These are phyloP conservation scores for Anneissia japonica DNA, from an alignment of 35 echinoderm and acorn worm genomes.

Conservation along the genomic window DNA sequence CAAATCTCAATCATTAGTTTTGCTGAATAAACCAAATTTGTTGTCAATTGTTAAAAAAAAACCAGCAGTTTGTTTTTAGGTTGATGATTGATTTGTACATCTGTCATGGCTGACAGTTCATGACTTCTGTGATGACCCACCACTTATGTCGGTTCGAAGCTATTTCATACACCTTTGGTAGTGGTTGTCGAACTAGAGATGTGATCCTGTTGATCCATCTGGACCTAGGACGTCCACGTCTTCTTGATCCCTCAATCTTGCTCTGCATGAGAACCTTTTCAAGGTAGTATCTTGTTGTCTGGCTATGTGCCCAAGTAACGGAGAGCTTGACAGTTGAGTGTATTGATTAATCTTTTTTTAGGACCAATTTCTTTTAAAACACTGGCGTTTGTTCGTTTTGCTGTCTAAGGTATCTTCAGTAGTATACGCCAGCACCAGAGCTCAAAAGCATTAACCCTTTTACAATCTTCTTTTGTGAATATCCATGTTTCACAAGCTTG, in stretches of 20 bases:
- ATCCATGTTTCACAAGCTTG: slow-evolving; percentile 2
- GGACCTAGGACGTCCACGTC: background rate
- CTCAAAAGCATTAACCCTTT: too few relatives aligned
- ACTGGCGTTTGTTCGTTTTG: too few relatives aligned
- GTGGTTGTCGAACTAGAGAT: background rate
- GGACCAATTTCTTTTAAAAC: too few relatives aligned
- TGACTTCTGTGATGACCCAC: background rate
- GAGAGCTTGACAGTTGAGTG: background rate
- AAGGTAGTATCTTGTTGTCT: background rate
- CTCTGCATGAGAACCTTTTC: background rate
- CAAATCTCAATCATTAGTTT: too few relatives aligned
- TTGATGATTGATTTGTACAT: background rate
- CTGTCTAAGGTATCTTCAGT: too few relatives aligned
- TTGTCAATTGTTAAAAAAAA: too few relatives aligned
- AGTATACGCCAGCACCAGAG: too few relatives aligned
- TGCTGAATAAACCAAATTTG: too few relatives aligned
- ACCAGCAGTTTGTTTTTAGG: too few relatives aligned
- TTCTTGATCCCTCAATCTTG: slow-evolving; percentile 4
- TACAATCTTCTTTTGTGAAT: background rate
- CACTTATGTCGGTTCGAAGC: background rate
- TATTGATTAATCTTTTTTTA: background rate
- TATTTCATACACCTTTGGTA: background rate
- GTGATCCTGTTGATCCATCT: slow-evolving; percentile 15
- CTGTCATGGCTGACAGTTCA: background rate
- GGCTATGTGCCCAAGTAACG: slow-evolving; percentile 21